Evolutionary conservation across 2,888 invertebrate genomes (phyloP), one percentile per base, ranked within the genome.

Genomic region (Punctoribates punctum): DNA sequence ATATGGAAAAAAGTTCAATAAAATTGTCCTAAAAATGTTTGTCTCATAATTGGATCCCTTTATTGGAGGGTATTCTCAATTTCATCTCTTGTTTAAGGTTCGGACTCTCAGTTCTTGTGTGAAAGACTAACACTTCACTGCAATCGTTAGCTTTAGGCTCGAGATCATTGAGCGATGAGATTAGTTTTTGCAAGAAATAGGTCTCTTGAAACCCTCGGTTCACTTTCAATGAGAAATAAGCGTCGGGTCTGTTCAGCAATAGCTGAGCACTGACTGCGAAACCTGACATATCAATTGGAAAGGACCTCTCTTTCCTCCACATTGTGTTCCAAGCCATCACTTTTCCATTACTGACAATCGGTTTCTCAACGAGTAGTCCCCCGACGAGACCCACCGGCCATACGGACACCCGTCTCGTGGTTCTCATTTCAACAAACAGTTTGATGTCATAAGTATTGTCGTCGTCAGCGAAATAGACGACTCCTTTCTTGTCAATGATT

Each of bases 251-350:
- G 23, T 88, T 86, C 5, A 91, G 84, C 67, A 95, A 87, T 75
- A 93, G 84, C 23, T 89, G 88, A 27, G 92, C 85, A 83, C 93
- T 93, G 57, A 96, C 90, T 9, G 92, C 95, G 83, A 96, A 97
- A 0, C 94, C 96, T 0, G 98, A 98, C 98, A 99, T 99, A 82
- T 99, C 98, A 51, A 96, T 89, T 0, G 98, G 96, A 86, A 97
- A 99, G 0, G 92, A 91, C 78, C 98, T 86, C 81, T 93, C 81
- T 3, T 83, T 83, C 79, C 84, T 85, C 85, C 85, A 86, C 54
- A 82, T 78, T 0, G 95, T 91, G 82, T 91, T 91, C 93, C 95
- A 98, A 0, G 89, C 91, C 0, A 91, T 90, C 81, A 90, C 88
- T 81, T 86, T 87, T 51, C 87, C 88, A 2, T 86, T 85, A 82